Evolutionary conservation across 2,797 vertebrate genomes (phyloP).

Genomic region (Natrix natrix): DNA sequence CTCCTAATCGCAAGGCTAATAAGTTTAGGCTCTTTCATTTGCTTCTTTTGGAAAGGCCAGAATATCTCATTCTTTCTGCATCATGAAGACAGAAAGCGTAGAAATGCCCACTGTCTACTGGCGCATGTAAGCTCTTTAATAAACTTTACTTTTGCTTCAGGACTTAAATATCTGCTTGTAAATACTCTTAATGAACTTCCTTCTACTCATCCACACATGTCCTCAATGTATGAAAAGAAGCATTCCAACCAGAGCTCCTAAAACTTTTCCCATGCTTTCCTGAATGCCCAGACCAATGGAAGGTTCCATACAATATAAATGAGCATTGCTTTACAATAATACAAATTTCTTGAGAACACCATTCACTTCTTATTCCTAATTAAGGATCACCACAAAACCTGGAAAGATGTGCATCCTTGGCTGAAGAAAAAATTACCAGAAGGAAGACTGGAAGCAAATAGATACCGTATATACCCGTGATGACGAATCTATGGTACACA

Average conservation of each 20-base stretch:
- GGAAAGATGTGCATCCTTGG: not conserved
- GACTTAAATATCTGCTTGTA: not conserved
- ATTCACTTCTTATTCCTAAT: not conserved
- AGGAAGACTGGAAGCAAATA: not conserved
- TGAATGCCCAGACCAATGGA: not conserved
- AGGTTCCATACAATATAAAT: not conserved
- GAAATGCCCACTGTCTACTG: not conserved
- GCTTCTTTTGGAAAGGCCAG: not conserved
- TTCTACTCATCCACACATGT: not conserved
- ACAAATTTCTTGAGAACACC: not conserved
- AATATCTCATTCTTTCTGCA: not conserved
- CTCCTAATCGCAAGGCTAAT: not conserved
- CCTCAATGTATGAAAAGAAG: not conserved
- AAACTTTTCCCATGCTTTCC: not conserved
- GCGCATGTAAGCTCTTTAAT: not conserved
- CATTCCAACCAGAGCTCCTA: not conserved
- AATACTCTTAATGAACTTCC: not conserved
- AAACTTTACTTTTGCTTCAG: not conserved
- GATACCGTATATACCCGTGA: not conserved
- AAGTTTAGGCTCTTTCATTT: not conserved
- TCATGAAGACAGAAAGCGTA: not conserved
- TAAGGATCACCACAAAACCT: not conserved
- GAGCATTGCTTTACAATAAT: not conserved
- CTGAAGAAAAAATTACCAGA: not conserved
- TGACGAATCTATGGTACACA: no score